phyloP scores from a whole-genome alignment of 2,797 vertebrate species.

The Propithecus perrieri region DNA sequence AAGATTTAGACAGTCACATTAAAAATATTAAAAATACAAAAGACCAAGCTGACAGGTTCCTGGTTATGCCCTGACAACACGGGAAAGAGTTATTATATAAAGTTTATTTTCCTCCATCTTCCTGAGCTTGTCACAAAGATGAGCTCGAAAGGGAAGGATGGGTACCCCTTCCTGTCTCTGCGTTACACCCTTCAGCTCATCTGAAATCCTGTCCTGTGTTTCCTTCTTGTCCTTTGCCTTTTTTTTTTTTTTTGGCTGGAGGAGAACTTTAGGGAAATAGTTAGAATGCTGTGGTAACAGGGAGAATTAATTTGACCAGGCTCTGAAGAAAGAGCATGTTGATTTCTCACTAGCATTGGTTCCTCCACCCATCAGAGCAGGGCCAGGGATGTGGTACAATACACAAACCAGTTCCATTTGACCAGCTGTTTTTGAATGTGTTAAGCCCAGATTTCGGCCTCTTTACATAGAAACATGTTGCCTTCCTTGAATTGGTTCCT shows the following conservation, averaged over 20 bases:
- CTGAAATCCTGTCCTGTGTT: conserved; percentile 45
- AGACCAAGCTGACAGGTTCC: background rate
- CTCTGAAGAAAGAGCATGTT: conserved; percentile 63
- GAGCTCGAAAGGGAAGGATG: background rate
- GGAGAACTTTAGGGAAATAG: conserved; percentile 40
- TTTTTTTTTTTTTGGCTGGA: background rate
- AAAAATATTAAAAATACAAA: conserved; percentile 48
- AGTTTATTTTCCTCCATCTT: background rate
- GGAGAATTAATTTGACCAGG: conserved; percentile 52
- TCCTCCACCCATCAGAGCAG: conserved; percentile 66
- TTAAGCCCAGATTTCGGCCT: conserved; percentile 45
- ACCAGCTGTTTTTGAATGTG: conserved; percentile 73
- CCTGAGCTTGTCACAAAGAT: background rate
- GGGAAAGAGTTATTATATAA: background rate
- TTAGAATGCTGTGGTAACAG: conserved; percentile 44
- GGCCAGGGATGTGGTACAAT: conserved; percentile 60
- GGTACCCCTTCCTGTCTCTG: background rate
- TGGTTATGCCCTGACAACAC: background rate
- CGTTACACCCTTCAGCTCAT: background rate
- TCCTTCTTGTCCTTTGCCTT: conserved; percentile 43
- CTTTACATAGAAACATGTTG: conserved; percentile 77
- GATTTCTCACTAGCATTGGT: conserved; percentile 53
- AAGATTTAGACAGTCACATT: conserved; percentile 42
- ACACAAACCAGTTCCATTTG: conserved; percentile 71
- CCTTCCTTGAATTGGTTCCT: conserved; percentile 75